Percentiles rank a stretch among this genome's conserved stretches.
Evolutionary conservation across 2,113 vertebrate species (phyloP).

Genomic region (Anhinga rufa): DNA sequence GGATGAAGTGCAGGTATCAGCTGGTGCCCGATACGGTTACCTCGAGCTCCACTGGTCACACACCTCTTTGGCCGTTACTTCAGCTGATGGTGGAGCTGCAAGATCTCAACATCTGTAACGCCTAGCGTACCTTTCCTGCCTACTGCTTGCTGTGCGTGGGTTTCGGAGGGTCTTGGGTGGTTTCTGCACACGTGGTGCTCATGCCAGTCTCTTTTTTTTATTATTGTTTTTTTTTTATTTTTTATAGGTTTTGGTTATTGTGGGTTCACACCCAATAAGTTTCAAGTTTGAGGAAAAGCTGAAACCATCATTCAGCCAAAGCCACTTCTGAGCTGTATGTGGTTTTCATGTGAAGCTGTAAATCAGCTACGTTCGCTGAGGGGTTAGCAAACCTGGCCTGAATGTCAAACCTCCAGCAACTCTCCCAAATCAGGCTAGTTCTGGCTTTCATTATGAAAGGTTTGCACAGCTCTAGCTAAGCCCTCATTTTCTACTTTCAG

Average conservation of each 20-base stretch:
- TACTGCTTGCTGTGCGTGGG: background rate
- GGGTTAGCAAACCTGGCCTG: constrained; percentile 27
- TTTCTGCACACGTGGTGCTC: background rate
- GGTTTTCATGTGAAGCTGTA: constrained; percentile 28
- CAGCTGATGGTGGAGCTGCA: background rate
- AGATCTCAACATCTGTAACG: background rate
- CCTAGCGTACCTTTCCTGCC: background rate
- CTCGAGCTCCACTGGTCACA: background rate
- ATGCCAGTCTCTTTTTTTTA: background rate
- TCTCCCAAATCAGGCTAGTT: background rate
- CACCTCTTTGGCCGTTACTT: background rate
- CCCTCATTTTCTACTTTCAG: constrained; percentile 49
- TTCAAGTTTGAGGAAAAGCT: constrained; percentile 20
- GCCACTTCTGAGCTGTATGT: constrained; percentile 2
- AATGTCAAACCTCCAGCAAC: constrained; percentile 16
- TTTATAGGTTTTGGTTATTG: background rate
- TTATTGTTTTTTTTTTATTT: background rate
- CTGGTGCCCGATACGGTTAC: background rate
- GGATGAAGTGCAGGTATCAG: background rate
- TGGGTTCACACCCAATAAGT: constrained; percentile 7
- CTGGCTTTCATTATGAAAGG: constrained; percentile 46
- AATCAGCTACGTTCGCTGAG: background rate
- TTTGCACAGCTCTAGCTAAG: constrained; percentile 49
- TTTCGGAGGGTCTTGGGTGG: background rate
- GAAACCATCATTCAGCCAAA: constrained; percentile 17